phyloP scores from a whole-genome alignment of 2,113 vertebrate genomes.

The Furnarius figulus region DNA sequence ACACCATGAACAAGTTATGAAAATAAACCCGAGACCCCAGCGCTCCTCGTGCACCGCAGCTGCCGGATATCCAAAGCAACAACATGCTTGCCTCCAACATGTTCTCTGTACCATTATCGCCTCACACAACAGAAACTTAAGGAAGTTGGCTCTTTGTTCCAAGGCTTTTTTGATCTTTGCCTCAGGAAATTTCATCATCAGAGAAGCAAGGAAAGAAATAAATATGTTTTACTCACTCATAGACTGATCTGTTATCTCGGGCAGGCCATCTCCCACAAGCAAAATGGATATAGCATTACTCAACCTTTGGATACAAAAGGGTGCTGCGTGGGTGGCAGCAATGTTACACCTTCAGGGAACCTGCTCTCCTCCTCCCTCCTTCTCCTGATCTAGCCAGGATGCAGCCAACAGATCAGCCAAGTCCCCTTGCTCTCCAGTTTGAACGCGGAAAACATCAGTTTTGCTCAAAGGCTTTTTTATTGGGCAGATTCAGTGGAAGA shows the following conservation, averaged over 20 bases:
- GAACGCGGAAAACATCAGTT: background rate
- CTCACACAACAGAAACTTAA: background rate
- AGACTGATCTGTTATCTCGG: background rate
- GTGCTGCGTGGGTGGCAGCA: background rate
- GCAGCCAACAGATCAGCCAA: accelerated
- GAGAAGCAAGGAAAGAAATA: background rate
- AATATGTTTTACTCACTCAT: background rate
- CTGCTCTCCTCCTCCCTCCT: background rate
- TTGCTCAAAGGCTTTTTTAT: background rate
- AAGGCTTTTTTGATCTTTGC: background rate
- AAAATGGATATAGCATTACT: accelerated
- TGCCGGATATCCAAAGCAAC: background rate
- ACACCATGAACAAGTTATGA: background rate
- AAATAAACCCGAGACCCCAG: background rate
- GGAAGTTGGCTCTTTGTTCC: background rate
- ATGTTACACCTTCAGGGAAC: background rate
- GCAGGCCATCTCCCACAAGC: background rate
- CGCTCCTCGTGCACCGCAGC: background rate
- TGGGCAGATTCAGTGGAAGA: background rate
- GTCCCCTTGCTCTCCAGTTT: background rate
- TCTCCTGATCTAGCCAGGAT: background rate
- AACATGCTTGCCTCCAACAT: accelerated
- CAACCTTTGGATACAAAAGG: background rate
- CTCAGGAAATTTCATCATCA: background rate
- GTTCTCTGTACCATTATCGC: background rate